These are phyloP conservation scores for Dendrocincla tyrannina DNA, from an alignment of 2,797 vertebrate genomes.

Conservation along the genomic window DNA sequence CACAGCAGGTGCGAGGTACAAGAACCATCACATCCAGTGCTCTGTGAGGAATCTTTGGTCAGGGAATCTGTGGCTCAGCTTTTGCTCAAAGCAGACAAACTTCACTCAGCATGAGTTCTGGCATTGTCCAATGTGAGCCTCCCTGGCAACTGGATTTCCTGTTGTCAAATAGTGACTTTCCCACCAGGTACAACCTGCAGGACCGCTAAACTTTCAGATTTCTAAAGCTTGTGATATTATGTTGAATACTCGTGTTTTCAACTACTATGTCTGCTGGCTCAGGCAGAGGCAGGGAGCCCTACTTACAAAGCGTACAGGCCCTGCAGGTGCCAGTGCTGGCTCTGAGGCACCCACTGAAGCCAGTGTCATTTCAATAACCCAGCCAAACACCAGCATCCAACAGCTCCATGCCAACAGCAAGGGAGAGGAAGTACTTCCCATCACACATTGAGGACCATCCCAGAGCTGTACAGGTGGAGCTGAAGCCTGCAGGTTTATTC, in stretches of 20 bases:
- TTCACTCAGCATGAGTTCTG: background rate
- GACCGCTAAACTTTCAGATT: background rate
- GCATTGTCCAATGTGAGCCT: background rate
- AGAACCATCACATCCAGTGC: background rate
- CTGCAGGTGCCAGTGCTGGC: background rate
- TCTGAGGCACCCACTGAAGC: fast-evolving
- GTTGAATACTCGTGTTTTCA: background rate
- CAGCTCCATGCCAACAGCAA: background rate
- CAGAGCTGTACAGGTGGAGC: background rate
- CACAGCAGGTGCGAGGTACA: fast-evolving
- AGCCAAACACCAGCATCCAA: background rate
- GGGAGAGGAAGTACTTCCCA: background rate
- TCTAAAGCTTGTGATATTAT: background rate
- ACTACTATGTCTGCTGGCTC: background rate
- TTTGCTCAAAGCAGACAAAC: background rate
- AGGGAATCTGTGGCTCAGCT: background rate
- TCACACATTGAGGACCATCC: fast-evolving
- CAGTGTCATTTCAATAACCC: background rate
- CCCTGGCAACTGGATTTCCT: background rate
- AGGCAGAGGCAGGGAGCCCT: background rate
- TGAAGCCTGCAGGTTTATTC: background rate
- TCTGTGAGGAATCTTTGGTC: background rate
- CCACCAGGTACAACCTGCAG: background rate
- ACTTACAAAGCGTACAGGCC: background rate
- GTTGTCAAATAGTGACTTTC: background rate